Evolutionary conservation across 2,797 vertebrate species (phyloP), one percentile per base, ranked within the genome.

Genomic region (Hyperoplus immaculatus): DNA sequence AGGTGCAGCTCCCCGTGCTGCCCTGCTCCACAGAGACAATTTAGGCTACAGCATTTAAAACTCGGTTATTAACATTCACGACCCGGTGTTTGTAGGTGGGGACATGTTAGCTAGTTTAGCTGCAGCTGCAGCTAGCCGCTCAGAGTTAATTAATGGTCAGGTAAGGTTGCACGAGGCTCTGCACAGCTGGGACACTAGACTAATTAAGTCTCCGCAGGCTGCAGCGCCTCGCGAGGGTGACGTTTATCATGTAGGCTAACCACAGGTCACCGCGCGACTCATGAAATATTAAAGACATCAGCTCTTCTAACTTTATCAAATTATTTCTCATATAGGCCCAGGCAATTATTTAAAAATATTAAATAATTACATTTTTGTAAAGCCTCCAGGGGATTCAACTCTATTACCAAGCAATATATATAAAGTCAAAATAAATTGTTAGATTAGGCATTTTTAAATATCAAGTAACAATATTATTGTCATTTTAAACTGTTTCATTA

Each of bases 111-210:
- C 85, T 76, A 70, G 71, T 69, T 90, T 89, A 86, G 90, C 88
- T 9, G 81, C 83, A 86, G 90, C 88, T 9, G 81, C 83, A 46
- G 86, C 80, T 90, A 89, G 86, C 88, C n/a, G 65, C 6, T 16
- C 16, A 0, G 53, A 73, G 82, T 83, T 91, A 92, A 94, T 93
- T 93, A 92, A 67, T 51, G 56, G 54, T 8, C 86, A 86, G 91
- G 81, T 92, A 89, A 78, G 88, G 87, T 72, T 80, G 81, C 84
- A 59, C 67, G 75, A 75, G 82, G 60, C 55, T 16, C 69, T 16
- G 69, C 88, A 72, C 90, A 88, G 57, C 90, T 91, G 90, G 91
- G 87, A 89, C 78, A n/a, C 60, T 88, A 79, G 89, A n/a, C 60
- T 88, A 79, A 90, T 92, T 85, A 90, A 85, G 80, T 64, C 82